Evolutionary conservation across 1,140 invertebrate genomes (phyloP), one percentile per base, ranked within the genome.

Genomic region (Galleria mellonella): DNA sequence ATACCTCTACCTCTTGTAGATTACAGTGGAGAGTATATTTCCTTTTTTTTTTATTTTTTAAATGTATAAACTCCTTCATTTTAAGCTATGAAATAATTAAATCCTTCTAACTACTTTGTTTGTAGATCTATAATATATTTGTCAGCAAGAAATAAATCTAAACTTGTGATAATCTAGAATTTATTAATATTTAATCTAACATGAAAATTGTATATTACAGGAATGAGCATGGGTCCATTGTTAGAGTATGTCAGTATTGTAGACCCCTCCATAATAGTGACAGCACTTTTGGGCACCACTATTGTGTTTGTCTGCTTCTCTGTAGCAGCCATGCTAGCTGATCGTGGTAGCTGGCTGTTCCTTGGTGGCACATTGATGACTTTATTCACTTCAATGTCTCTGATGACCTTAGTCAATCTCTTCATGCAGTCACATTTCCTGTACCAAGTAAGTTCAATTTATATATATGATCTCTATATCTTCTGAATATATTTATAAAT

Each of bases 261-360:
- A 35, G 90, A 98, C 73, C 95, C 96, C 1, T 89, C 91, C 32
- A 97, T 99, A 50, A 92, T 99, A 43, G 83, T 96, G 0, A 96
- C 96, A 23, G 96, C 97, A 9, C 88, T 98, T 36, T 73, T 97
- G 45, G 93, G 92, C 43, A 98, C 97, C 0, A 89, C 92, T 30
- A 81, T 97, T 3, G 92, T 98, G 13, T 99, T 99, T 85, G 91
- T 93, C 5, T 96, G 95, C 55, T 98, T 99, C 85, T 94, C 94
- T 10, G 73, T 98, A 55, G 91, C 94, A 31, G 92, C 97, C 3
- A 88, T 98, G 56, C 88, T 96, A 52, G 94, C 93, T 36, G 90
- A 93, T 46, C 90, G 94, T 52, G 94, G 96, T 38, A 91, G 92
- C 59, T 99, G 92, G 90, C 81, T 99, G 6, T 97, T 94, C 74